Evolutionary conservation across 2,888 invertebrate genomes (phyloP).

Genomic region (Drosophila mayaguana): DNA sequence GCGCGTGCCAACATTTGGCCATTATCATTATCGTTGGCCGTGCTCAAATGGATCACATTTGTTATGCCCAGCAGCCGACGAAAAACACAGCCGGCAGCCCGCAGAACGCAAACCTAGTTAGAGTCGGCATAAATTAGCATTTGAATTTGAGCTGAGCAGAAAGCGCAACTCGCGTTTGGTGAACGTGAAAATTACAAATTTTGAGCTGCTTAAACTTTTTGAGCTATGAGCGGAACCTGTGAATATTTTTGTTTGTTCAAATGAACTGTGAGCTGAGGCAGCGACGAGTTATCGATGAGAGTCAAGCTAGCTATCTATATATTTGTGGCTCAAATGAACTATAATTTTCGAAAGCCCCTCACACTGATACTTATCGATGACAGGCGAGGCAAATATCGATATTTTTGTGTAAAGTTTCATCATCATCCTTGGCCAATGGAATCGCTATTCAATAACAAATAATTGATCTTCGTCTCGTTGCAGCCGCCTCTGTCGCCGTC

Average conservation of each 20-base stretch:
- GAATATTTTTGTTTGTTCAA: neutral
- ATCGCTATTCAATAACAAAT: too few relatives aligned
- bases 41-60: constrained; percentile 43
- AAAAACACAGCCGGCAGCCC: neutral
- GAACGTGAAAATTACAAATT: neutral
- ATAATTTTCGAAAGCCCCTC: neutral
- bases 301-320: neutral
- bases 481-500: constrained; percentile 91
- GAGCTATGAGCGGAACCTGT: too few relatives aligned
- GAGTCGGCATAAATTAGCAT: constrained; percentile 45
- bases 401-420: neutral
- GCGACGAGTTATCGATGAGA: neutral
- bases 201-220: neutral
- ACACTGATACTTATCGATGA: neutral
- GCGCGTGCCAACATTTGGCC: constrained; percentile 17
- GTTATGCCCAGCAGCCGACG: constrained; percentile 21
- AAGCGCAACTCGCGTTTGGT: neutral
- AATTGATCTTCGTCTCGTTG: constrained; percentile 1
- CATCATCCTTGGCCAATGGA: too few relatives aligned
- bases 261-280: neutral
- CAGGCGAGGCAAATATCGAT: neutral
- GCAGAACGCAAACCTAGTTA: neutral
- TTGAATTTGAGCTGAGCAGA: constrained; percentile 17
- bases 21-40: constrained; percentile 38
- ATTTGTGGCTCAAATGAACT: neutral